A percentile compares a stretch with the other conserved stretches of the same genome.
phyloP scores from a whole-genome alignment of 2,888 invertebrate species.

The Meiosimyza decipiens region DNA sequence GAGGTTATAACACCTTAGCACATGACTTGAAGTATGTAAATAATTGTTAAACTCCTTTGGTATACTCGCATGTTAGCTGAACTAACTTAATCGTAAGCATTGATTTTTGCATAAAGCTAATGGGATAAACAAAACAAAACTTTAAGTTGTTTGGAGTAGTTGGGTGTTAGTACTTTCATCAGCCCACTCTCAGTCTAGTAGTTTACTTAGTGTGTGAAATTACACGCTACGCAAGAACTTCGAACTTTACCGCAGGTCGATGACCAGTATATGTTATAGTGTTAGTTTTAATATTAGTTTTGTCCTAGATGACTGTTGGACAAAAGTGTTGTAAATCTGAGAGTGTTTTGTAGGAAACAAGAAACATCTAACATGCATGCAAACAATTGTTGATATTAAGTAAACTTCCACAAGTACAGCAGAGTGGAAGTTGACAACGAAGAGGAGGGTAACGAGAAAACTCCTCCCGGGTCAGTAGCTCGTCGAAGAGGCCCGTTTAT shows the following conservation, averaged over 20 bases:
- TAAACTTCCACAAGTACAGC: not conserved
- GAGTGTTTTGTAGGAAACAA: not conserved
- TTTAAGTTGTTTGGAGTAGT: too few species aligned
- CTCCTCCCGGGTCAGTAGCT: too few species aligned
- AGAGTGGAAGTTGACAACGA: too few species aligned
- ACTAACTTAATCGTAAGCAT: not conserved
- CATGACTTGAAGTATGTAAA: too few species aligned
- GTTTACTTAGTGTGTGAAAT: conserved; percentile 7
- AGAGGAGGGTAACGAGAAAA: too few species aligned
- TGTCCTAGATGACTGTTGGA: not conserved
- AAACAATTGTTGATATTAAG: not conserved
- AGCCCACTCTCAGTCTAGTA: conserved; percentile 9
- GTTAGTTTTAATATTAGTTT: not conserved
- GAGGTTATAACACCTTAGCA: too few species aligned
- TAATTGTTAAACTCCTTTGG: too few species aligned
- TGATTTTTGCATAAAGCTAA: conserved; percentile 36
- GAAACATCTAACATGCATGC: not conserved
- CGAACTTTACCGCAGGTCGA: conserved; percentile 54
- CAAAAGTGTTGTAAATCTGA: not conserved
- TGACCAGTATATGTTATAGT: conserved; percentile 48
- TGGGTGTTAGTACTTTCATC: not conserved
- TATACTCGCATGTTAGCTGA: too few species aligned
- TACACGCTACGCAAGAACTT: conserved; percentile 45
- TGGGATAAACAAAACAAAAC: not conserved
- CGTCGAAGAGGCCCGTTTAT: too few species aligned